These are phyloP conservation scores for Phoenicopterus ruber DNA, from an alignment of 2,113 vertebrate species.

Conservation along the genomic window DNA sequence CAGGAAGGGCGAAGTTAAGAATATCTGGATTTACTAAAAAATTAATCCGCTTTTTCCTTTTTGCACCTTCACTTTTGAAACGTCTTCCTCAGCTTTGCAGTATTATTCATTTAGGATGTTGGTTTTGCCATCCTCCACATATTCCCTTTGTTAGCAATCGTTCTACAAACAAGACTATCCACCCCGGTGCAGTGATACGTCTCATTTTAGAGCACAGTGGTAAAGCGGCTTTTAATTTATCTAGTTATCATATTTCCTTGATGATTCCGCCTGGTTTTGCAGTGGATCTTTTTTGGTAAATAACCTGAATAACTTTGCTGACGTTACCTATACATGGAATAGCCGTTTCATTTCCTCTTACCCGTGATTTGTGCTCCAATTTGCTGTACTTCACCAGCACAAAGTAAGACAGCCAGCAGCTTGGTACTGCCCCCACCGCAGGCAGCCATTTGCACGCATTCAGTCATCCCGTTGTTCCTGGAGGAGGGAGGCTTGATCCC, in stretches of 20 bases:
- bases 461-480: background rate
- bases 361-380: background rate
- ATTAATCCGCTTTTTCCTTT: background rate
- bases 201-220: background rate
- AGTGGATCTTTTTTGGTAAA: background rate
- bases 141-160: background rate
- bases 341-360: background rate
- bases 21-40: background rate
- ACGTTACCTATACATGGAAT: background rate
- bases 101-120: background rate
- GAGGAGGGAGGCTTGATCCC: background rate
- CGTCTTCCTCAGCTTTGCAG: background rate
- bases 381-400: background rate
- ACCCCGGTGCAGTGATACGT: too few relatives aligned
- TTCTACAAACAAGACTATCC: background rate
- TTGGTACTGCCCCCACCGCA: background rate
- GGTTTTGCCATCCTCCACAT: background rate
- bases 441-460: background rate
- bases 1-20: background rate
- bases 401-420: background rate
- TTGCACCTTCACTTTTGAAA: background rate
- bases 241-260: background rate
- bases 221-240: background rate
- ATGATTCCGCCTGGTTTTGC: background rate
- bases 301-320: background rate